A percentile compares a stretch with the other conserved stretches of the same genome.
These are phyloP conservation scores for Cygnus buccinator DNA, from an alignment of 2,113 vertebrate species.

Conservation along the genomic window DNA sequence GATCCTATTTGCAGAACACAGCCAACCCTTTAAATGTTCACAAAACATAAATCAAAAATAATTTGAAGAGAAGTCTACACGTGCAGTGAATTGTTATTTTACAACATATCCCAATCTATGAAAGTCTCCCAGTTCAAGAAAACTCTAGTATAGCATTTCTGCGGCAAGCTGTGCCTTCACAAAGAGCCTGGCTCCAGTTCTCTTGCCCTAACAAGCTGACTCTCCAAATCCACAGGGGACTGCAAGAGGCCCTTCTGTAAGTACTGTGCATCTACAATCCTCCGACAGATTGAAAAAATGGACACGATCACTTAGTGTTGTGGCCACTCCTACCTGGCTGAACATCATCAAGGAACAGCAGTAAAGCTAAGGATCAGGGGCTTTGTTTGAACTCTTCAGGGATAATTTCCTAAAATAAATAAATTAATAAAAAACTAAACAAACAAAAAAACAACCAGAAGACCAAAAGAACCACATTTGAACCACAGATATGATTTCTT, in stretches of 20 bases:
- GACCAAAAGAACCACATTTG: not conserved
- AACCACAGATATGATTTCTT: conserved; percentile 6
- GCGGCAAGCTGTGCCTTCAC: not conserved
- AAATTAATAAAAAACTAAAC: not conserved
- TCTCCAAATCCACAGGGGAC: not conserved
- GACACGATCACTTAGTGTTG: not conserved
- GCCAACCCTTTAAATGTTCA: not conserved
- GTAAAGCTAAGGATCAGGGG: not conserved
- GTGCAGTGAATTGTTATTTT: not conserved
- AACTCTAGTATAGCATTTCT: not conserved
- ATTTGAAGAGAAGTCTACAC: not conserved
- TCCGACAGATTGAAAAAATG: not conserved
- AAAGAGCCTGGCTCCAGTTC: not conserved
- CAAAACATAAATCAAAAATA: not conserved
- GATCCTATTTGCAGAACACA: not conserved
- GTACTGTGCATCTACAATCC: no score
- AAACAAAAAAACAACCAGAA: not conserved
- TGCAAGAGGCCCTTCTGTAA: not conserved
- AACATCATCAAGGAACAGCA: not conserved
- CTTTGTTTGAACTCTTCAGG: conserved; percentile 27
- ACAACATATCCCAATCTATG: not conserved
- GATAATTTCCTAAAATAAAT: not conserved
- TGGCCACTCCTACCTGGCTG: not conserved
- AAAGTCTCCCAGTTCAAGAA: not conserved
- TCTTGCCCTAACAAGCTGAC: not conserved